Evolutionary conservation across 1,140 invertebrate species (phyloP).

Genomic region (Cyclina sinensis): DNA sequence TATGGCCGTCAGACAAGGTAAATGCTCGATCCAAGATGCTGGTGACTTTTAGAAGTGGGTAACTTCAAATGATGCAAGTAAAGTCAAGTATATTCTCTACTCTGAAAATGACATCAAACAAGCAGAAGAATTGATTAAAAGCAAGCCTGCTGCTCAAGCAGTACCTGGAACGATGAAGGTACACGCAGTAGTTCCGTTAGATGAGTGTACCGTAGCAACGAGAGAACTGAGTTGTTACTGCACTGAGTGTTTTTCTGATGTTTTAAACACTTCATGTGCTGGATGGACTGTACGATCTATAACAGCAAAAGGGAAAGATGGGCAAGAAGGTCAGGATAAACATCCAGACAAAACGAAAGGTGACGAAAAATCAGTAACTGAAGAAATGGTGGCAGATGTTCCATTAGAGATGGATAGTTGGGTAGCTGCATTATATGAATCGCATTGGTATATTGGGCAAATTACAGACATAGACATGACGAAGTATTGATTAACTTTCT

Average conservation of each 20-base stretch:
- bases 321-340: not conserved
- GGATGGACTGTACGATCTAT: too few species aligned
- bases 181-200: constrained; percentile 42
- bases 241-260: constrained; percentile 2
- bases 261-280: not conserved
- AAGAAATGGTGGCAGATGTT: not conserved
- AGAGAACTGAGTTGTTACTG: constrained; percentile 46
- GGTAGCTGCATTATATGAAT: not conserved
- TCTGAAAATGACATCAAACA: not conserved
- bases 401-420: not conserved
- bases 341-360: not conserved
- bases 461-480: not conserved
- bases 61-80: too few species aligned
- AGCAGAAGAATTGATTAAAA: not conserved
- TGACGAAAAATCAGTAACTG: not conserved
- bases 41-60: constrained; percentile 56
- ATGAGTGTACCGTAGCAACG: not conserved
- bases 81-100: not conserved
- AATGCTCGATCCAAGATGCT: constrained; percentile 60
- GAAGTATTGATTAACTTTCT: not conserved
- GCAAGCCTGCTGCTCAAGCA: not conserved
- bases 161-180: constrained; percentile 63
- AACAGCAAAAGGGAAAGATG: too few species aligned
- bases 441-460: not conserved
- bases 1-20: constrained; percentile 60